Base-by-base conservation (phyloP, 1,140 invertebrate species). In the Euglossa dilemma region DNA sequence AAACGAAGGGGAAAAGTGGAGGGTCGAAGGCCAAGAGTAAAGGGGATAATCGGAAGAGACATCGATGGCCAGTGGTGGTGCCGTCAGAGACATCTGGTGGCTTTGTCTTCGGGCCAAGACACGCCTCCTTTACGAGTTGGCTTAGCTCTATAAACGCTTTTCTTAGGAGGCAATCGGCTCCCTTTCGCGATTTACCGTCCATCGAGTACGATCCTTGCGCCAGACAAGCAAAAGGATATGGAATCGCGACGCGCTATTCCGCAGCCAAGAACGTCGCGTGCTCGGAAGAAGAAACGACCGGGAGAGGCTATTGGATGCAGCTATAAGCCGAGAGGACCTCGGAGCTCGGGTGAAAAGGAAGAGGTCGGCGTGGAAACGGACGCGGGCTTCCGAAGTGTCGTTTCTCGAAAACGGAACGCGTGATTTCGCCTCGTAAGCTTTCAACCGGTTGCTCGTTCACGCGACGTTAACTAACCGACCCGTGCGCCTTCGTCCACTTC, bases 71-170 rank as follows among this genome's bases (percentile, higher is more conserved):
- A 70, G 81, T 71, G 79, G 89, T 63, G 61, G 77, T 79, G 85
- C 78, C 83, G 89, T 90, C 89, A 88, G 79, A 72, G 87, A 90
- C 90, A 91, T 91, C 90, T 91, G 90, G 88, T 77, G 81, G 86
- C 87, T 90, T 90, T 91, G 90, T 91, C 88, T 89, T 69, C 83
- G 74, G 72, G 87, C 90, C 90, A 91, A 90, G 87, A 90, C 90
- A 91, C 89, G 89, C 89, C 88, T 80, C 72, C 89, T 90, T 85
- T 85, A 85, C 85, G 89, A 90, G 87, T 87, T 87, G 79, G 89
- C 84, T 87, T 87, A 84, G 85, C 80, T 86, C 85, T 86, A 86
- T 90, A 84, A 85, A 91, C 80, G 89, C 84, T 88, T 86, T 85
- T 85, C 87, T 89, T 88, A 86, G 78, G 36, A 76, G 87, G 87